Evolutionary conservation across 2,797 vertebrate species (phyloP), one percentile per base, ranked within the genome.

Genomic region (Nannoperca obscura): DNA sequence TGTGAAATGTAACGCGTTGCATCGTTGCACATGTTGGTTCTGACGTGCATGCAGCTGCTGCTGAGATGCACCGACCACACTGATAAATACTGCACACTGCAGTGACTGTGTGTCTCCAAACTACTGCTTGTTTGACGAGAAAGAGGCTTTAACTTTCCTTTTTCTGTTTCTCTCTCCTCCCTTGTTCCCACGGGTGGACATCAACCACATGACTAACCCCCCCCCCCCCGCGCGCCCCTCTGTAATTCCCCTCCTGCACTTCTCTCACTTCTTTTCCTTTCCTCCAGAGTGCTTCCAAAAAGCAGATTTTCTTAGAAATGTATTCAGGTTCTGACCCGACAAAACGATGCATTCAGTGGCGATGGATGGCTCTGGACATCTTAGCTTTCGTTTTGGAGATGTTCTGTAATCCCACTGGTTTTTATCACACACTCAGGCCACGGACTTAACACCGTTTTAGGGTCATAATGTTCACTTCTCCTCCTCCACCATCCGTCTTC

Each of bases 121-220:
- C 27, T 14, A 7, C 27, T 36, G 27, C 22, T 36, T 12, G 53
- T n/a, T 61, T 65, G 82, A 86, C 50, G 78, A 80, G 76, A 76
- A 73, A 70, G 54, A 82, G 46, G 22, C 57, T 64, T 80, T 65
- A 20, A 50, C 68, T 74, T 60, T 7, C 54, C 22, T 46, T n/a
- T 54, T 30, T 47, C 72, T 74, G 46, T 34, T 22, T 27, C 50
- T 15, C 49, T 72, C 64, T 61, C 54, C 73, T 68, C 62, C 62
- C 69, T 81, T 13, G 22, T 89, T 90, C 87, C 83, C 89, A 89
- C 71, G 80, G 78, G 74, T 70, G 57, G 73, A 88, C 81, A 44
- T 80, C 65, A 19, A 49, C 74, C 78, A 82, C 87, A 74, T 87
- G 84, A 89, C 81, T 88, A 80, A 46, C 1, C n/a, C 27, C 46